Evolutionary conservation across 2,113 vertebrate species (phyloP).

Genomic region (Cathartes aura): DNA sequence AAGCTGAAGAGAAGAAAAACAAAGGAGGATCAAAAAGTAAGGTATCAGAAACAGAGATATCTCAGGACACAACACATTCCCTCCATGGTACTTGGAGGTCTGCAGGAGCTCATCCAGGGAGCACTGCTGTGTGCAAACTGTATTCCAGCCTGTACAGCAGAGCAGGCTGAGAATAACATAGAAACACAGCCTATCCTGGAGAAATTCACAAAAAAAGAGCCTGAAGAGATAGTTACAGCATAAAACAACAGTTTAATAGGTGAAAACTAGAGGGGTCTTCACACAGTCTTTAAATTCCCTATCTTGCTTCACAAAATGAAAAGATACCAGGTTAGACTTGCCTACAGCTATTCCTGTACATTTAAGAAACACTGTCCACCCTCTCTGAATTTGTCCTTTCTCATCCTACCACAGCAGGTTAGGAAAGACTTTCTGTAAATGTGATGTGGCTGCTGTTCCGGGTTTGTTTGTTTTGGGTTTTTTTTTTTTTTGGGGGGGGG

Average conservation of each 20-base stretch:
- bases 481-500: not conserved
- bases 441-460: not conserved
- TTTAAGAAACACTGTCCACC: not conserved
- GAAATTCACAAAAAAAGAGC: not conserved
- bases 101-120: not conserved
- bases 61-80: not conserved
- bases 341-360: not conserved
- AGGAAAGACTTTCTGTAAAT: not conserved
- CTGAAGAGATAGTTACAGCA: not conserved
- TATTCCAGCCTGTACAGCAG: not conserved
- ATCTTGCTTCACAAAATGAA: not conserved
- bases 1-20: not conserved
- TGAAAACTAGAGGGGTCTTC: not conserved
- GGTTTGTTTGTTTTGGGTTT: not conserved
- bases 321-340: not conserved
- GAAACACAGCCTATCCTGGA: not conserved
- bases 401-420: not conserved
- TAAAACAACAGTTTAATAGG: not conserved
- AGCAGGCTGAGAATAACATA: not conserved
- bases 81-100: not conserved
- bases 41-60: not conserved
- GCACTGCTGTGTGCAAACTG: not conserved
- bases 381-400: not conserved
- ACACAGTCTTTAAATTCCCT: not conserved
- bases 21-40: not conserved